Conservation (phyloP, 2,888 invertebrate genomes). For the Hyalella azteca region DNA sequence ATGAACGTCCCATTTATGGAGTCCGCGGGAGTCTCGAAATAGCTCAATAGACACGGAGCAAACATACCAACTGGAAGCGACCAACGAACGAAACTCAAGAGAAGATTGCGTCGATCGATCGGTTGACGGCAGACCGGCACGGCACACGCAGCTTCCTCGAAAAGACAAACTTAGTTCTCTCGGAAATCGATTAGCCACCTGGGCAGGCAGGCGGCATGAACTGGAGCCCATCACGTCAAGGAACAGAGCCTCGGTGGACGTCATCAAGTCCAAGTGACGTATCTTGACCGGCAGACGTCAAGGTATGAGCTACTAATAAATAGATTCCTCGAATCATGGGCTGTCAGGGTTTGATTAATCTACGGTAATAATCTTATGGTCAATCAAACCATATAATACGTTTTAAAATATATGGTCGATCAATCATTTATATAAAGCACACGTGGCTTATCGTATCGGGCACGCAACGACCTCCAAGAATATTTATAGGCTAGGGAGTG, state of each 20-base stretch:
- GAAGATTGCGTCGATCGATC: not conserved
- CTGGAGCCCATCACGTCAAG: not conserved
- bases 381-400: not conserved
- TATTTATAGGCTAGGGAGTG: no score
- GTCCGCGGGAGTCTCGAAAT: not conserved
- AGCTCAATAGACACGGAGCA: no score
- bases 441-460: no score
- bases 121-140: not conserved
- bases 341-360: not conserved
- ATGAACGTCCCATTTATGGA: not conserved
- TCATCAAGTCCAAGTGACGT: not conserved
- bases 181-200: conserved; percentile 10
- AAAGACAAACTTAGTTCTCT: conserved; percentile 27
- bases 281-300: not conserved
- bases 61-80: no score
- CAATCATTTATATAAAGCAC: no score
- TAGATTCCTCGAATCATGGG: not conserved
- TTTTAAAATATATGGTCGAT: no score
- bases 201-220: not conserved
- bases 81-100: not conserved
- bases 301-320: not conserved
- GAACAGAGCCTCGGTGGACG: not conserved
- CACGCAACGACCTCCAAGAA: no score
- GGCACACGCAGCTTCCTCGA: conserved; percentile 21
- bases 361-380: not conserved